Base-by-base conservation (phyloP, 2,888 invertebrate genomes). In the Aelia acuminata region DNA sequence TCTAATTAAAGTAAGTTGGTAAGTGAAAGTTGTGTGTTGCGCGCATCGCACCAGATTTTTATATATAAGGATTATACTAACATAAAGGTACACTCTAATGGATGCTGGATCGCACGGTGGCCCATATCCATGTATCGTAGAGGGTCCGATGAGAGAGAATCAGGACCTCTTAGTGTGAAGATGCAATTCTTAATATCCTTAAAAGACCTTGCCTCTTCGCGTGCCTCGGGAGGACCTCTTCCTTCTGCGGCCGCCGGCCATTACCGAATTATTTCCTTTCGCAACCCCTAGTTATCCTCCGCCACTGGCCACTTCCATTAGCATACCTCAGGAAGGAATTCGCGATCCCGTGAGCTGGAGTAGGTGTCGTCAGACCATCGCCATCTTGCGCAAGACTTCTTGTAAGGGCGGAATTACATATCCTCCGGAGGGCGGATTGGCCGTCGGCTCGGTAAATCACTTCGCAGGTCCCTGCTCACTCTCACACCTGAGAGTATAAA, bases 261-360 rank as follows among this genome's bases (percentile, higher is more conserved):
- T 80, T 80, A 80, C 80, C 39, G 43, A 80, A 80, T 80, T 80
- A 80, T 47, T 22, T 80, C 39, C 43, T 80, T 80, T 80, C 80
- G 80, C 20, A 80, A 80, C 43, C 80, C n/a, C 80, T 80, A 43
- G 43, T 80, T 47, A 43, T 39, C 80, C 43, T 43, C 39, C n/a
- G 11, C 43, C 43, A n/a, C 43, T 35, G 63, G 63, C 63, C 63
- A 70, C 8, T 70, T 70, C 63, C 63, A 70, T 70, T 70, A 70
- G 63, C 63, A 70, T 70, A 35, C 63, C 63, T 70, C 63, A 20
- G 35, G 31, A 70, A 70, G 63, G 63, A 70, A 70, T 70, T 70
- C 35, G 31, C 63, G 35, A 35, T 70, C 63, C 63, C 35, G 63
- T 35, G 63, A 70, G 63, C 63, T 35, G 35, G 63, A 35, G 35